Evolutionary conservation across 2,888 invertebrate genomes (phyloP).

Genomic region (Volucella zonaria): DNA sequence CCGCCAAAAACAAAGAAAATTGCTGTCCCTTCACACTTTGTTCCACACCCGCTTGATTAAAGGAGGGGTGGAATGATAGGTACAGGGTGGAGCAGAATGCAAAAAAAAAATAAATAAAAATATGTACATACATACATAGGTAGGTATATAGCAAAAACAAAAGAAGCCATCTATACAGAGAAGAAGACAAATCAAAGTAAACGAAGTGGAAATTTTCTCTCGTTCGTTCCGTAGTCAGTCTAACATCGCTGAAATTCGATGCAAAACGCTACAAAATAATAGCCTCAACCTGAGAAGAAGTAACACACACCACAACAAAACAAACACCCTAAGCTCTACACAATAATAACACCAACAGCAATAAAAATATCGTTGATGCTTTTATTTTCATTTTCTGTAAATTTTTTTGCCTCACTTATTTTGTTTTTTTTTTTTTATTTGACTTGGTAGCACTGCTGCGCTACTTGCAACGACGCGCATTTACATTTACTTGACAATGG

Average conservation of each 20-base stretch:
- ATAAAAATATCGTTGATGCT: slow-evolving; percentile 4
- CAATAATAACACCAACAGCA: slow-evolving; percentile 6
- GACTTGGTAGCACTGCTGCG: slow-evolving; percentile 33
- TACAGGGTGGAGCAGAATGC: background rate
- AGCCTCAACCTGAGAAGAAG: slow-evolving; percentile 10
- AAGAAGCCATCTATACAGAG: slow-evolving; percentile 10
- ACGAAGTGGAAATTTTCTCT: slow-evolving; percentile 54
- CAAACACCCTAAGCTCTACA: too few relatives aligned
- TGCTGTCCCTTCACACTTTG: background rate
- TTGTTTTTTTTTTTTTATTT: slow-evolving; percentile 5
- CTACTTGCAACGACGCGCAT: slow-evolving; percentile 27
- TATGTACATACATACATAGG: background rate
- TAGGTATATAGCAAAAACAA: slow-evolving; percentile 12
- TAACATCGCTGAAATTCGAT: slow-evolving; percentile 35
- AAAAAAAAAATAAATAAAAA: too few relatives aligned
- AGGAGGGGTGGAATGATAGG: background rate
- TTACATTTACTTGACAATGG: background rate
- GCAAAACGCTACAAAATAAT: slow-evolving; percentile 37
- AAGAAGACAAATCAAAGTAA: slow-evolving; percentile 54
- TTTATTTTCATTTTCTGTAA: background rate
- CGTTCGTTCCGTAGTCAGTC: slow-evolving; percentile 9
- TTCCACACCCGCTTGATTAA: background rate
- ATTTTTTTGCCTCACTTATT: too few relatives aligned
- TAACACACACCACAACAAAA: slow-evolving; percentile 8
- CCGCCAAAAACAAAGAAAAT: slow-evolving; percentile 46